Evolutionary conservation across 2,888 invertebrate genomes (phyloP), one percentile per base, ranked within the genome.

Genomic region (Spialia ferax): DNA sequence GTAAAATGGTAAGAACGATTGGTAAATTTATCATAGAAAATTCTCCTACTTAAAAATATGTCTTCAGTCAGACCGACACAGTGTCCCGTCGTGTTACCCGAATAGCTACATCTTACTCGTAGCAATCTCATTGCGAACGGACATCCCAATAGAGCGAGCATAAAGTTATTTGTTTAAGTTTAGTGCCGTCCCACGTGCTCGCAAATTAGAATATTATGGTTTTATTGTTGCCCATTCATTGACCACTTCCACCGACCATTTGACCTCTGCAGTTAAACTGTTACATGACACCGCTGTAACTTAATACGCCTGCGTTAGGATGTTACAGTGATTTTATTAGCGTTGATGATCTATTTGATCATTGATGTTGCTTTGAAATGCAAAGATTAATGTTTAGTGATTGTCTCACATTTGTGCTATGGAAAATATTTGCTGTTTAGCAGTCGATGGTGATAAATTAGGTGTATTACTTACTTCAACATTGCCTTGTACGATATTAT

Each of bases 161-260:
- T 91, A 89, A 91, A 89, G 87, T 89, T 93, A 92, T 93, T 92
- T 92, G 89, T 91, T 91, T 92, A 91, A 91, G 89, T 92, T 92
- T 92, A 93, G 85, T 87, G 83, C 74, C 91, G 69, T 72, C 93
- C 93, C 90, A 93, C 93, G 87, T 85, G 80, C 78, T 74, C 73
- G 63, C 70, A 75, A 79, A 87, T 88, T 86, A 88, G 81, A 85
- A 87, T 88, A 85, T 88, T 87, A 84, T 87, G 84, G 84, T 85
- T 88, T 86, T 88, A 91, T 88, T 87, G 84, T 82, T 71, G 71
- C 75, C 78, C 80, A 78, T 82, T 85, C 79, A 88, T 85, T 88
- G 85, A 77, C 75, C 77, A 83, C 82, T 87, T 87, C 86, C 83
- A 86, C 80, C 77, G 70, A 69, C 70, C 70, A 71, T 72, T 72